Evolutionary conservation across 1,140 invertebrate species (phyloP), one percentile per base, ranked within the genome.

Genomic region (Euura lappo): DNA sequence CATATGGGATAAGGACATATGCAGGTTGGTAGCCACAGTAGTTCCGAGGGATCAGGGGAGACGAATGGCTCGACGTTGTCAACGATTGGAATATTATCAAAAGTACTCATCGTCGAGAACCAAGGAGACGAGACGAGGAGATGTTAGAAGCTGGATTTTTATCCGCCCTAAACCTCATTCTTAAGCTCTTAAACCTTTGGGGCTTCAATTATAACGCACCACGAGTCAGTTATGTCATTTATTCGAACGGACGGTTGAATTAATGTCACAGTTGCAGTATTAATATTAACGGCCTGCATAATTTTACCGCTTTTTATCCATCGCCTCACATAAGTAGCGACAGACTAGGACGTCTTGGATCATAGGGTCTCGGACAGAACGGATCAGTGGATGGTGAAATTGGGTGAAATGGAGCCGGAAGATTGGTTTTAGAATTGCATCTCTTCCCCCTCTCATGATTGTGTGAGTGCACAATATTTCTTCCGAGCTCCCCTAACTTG

Each of bases 201-300:
- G 51, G 51, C 51, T 60, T 60, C 4, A 60, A 60, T 60, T 60
- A 60, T 60, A 60, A 60, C 51, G 5, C 51, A 60, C 51, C 13
- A n/a, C 28, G 28, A 6, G 13, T 60, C 51, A n/a, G 8, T 60
- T 60, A 60, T 60, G 51, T 60, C 51, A 6, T 60, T 60, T 8
- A 60, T 60, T 60, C 51, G 51, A 5, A 60, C 51, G 51, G 51
- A 60, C 51, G 13, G 51, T 60, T 60, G 51, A 60, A 60, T 60
- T 60, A 60, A 60, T 60, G 51, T n/a, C 4, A n/a, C 51, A 60
- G 51, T 60, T 60, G 13, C 51, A 11, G 51, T n/a, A 60, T 60
- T 60, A 60, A 60, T 60, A 60, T 60, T n/a, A 60, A n/a, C 51
- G 51, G 51, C 51, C 51, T 60, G 51, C 51, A 60, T 60, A 60